These are phyloP conservation scores for Callipepla californica DNA, from an alignment of 2,113 vertebrate species.

Conservation along the genomic window DNA sequence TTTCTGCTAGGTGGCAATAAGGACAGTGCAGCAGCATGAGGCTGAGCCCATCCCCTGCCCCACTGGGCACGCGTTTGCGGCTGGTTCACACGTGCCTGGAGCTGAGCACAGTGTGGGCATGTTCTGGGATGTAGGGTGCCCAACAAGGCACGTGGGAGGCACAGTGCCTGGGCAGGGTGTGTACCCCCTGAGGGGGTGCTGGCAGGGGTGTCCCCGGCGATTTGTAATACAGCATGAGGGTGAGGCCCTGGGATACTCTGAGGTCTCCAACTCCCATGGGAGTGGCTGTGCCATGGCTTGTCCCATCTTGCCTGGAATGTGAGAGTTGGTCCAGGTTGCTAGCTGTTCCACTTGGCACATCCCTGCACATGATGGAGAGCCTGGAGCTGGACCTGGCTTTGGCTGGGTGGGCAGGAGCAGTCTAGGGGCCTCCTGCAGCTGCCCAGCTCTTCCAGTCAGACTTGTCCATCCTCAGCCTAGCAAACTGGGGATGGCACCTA, in stretches of 20 bases:
- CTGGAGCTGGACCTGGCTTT: not conserved
- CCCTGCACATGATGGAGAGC: not conserved
- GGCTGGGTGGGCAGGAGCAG: not conserved
- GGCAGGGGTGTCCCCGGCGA: not conserved
- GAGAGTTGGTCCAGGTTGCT: not conserved
- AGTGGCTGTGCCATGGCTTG: not conserved
- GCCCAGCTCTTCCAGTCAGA: not conserved
- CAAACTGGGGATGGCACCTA: not conserved
- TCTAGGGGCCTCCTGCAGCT: not conserved
- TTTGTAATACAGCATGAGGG: conserved; percentile 5
- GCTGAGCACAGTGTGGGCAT: not conserved
- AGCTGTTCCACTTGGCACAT: not conserved
- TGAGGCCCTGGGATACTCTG: conserved; percentile 45
- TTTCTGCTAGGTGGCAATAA: not conserved
- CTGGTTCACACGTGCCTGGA: not conserved
- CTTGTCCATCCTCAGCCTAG: not conserved
- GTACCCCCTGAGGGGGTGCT: not conserved
- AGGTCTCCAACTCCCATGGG: conserved; percentile 46
- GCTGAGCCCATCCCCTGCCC: not conserved
- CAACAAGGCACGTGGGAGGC: not conserved
- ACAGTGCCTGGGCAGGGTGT: not conserved
- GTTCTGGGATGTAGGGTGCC: not conserved
- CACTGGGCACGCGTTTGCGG: fast-evolving
- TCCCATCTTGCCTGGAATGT: conserved; percentile 14
- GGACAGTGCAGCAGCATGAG: fast-evolving